Evolutionary conservation across 2,113 vertebrate species (phyloP), one percentile per base, ranked within the genome.

Genomic region (Oryzias celebensis): DNA sequence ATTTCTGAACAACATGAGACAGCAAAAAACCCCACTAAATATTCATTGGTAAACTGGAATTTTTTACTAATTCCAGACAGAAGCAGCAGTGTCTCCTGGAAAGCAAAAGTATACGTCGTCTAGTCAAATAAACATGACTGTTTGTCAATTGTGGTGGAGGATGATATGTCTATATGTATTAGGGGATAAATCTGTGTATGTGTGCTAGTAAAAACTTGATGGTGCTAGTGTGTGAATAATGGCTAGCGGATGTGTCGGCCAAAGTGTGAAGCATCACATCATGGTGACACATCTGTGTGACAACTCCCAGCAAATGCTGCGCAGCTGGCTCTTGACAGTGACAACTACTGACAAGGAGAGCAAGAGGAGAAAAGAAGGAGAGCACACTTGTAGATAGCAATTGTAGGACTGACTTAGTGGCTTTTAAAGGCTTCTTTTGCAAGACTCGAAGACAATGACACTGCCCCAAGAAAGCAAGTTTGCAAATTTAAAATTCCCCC

Each of bases 321-420:
- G 28, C 82, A 67, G 77, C 71, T 67, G 80, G 63, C 75, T 78
- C 73, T 80, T 83, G 83, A 89, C 78, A 26, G 53, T 86, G 89
- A 89, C 83, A 78, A 71, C 71, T 76, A 58, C 52, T 82, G 89
- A 88, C 87, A 89, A 87, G 86, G 78, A 76, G 85, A 84, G 62
- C 22, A 51, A 80, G 71, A 78, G 81, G 79, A 77, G 66, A 81
- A 50, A 77, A 76, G 67, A 82, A 70, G 85, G 79, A 81, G 84
- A 74, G 85, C 75, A 68, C 83, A 77, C 80, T 87, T 82, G 82
- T 86, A 84, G 84, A 86, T 84, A 80, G 69, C 66, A 52, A 71
- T 80, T 65, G 47, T 51, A 51, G 59, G 72, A 51, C 52, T 73
- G 84, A 87, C 84, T 85, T 82, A 20, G 26, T 77, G 57, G 72